Evolutionary conservation across 2,888 invertebrate genomes (phyloP).

Genomic region (Bimastos eiseni): DNA sequence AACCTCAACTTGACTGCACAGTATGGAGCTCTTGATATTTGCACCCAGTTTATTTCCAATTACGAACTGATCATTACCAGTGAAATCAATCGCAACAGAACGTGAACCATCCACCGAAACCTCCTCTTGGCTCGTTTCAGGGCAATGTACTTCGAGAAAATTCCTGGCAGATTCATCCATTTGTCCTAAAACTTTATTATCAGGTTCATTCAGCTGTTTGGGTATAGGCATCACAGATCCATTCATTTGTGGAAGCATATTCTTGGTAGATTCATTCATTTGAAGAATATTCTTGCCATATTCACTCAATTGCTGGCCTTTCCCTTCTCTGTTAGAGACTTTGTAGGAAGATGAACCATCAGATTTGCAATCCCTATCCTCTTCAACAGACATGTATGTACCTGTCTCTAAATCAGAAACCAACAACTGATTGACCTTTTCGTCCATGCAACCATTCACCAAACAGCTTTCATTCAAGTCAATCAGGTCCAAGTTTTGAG

Average conservation of each 20-base stretch:
- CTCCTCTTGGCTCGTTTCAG: background rate
- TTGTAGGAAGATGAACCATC: background rate
- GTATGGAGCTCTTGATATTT: background rate
- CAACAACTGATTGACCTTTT: background rate
- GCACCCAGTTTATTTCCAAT: background rate
- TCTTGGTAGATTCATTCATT: background rate
- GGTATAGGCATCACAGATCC: background rate
- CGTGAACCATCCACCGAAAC: background rate
- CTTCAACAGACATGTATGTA: background rate
- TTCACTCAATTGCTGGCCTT: background rate
- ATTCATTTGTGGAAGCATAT: background rate
- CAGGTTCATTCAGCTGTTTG: background rate
- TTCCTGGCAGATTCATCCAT: background rate
- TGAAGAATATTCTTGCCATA: background rate
- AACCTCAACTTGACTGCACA: background rate
- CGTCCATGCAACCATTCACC: background rate
- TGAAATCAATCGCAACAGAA: background rate
- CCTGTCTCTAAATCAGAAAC: background rate
- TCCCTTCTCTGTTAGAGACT: background rate
- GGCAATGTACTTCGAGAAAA: background rate
- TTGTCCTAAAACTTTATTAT: background rate
- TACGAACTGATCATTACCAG: background rate
- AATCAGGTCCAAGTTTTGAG: background rate
- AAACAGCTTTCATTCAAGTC: background rate
- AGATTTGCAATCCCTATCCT: background rate